Evolutionary conservation across 2,888 invertebrate species (phyloP).

Genomic region (Cacoxenus indagator): DNA sequence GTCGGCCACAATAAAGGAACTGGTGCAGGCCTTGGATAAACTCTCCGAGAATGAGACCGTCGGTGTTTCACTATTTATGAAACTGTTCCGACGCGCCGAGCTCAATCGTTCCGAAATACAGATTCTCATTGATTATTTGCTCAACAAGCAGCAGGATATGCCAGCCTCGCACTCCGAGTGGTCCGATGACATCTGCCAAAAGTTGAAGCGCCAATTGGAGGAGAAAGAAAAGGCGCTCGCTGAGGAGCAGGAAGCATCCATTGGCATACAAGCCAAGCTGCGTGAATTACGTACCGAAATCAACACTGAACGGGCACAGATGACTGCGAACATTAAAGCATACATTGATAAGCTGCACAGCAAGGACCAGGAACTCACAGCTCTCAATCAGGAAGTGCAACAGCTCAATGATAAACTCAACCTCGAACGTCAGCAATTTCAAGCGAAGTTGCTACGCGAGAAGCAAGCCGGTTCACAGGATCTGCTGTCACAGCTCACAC

Average conservation of each 20-base stretch:
- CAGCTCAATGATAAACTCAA: conserved; percentile 64
- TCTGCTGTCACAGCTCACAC: conserved; percentile 63
- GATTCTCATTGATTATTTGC: conserved; percentile 87
- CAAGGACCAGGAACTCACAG: conserved; percentile 64
- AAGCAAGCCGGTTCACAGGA: conserved; percentile 68
- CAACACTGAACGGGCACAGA: conserved; percentile 67
- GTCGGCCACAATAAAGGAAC: conserved; percentile 58
- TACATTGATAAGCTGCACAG: conserved; percentile 64
- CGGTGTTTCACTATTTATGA: conserved; percentile 79
- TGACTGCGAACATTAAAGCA: conserved; percentile 62
- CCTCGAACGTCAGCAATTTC: conserved; percentile 68
- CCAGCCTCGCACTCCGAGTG: conserved; percentile 84
- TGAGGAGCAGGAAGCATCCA: conserved; percentile 82
- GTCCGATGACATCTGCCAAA: conserved; percentile 90
- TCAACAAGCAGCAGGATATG: conserved; percentile 89
- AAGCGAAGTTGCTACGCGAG: conserved; percentile 64
- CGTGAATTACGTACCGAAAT: conserved; percentile 79
- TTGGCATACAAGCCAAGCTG: conserved; percentile 82
- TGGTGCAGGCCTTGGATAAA: conserved; percentile 67
- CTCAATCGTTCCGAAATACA: conserved; percentile 90
- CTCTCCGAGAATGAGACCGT: conserved; percentile 80
- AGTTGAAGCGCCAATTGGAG: conserved; percentile 88
- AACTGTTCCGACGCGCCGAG: conserved; percentile 83
- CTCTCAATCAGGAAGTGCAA: conserved; percentile 65
- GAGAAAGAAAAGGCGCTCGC: conserved; percentile 85